Percentiles rank a stretch among this genome's conserved stretches.
These are phyloP conservation scores for Anarrhichthys ocellatus DNA, from an alignment of 2,113 vertebrate species.

Conservation along the genomic window DNA sequence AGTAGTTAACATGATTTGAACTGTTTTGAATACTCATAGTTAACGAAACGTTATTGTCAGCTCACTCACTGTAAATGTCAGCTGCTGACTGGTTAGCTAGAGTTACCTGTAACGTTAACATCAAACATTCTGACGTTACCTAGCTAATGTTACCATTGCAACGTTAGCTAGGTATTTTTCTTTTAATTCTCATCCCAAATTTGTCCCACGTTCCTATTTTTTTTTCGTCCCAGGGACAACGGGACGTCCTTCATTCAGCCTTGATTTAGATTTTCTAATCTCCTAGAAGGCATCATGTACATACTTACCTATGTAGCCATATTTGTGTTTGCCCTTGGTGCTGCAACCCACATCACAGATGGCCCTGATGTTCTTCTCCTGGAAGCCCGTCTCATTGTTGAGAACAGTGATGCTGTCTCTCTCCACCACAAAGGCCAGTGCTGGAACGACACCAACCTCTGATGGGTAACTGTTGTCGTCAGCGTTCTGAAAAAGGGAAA, in stretches of 20 bases:
- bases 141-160: no score
- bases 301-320: constrained; percentile 83
- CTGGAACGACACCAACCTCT: constrained; percentile 51
- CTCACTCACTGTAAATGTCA: no score
- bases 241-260: neutral
- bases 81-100: no score
- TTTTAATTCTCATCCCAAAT: no score
- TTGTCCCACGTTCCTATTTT: no score
- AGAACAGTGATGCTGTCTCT: constrained; percentile 81
- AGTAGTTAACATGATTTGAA: no score
- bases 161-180: no score
- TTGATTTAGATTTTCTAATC: neutral
- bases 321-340: constrained; percentile 86
- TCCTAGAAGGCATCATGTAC: neutral
- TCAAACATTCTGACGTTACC: no score
- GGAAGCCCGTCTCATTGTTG: constrained; percentile 85
- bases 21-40: no score
- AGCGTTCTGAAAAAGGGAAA: constrained; percentile 77
- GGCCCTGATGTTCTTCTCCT: constrained; percentile 81
- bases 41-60: no score
- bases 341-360: constrained; percentile 86
- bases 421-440: constrained; percentile 83
- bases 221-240: no score
- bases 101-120: no score
- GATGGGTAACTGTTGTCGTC: constrained; percentile 84